Percentiles rank a stretch among this genome's conserved stretches.
Evolutionary conservation across 2,888 invertebrate genomes (phyloP).

Genomic region (Diplazon laetatorius): DNA sequence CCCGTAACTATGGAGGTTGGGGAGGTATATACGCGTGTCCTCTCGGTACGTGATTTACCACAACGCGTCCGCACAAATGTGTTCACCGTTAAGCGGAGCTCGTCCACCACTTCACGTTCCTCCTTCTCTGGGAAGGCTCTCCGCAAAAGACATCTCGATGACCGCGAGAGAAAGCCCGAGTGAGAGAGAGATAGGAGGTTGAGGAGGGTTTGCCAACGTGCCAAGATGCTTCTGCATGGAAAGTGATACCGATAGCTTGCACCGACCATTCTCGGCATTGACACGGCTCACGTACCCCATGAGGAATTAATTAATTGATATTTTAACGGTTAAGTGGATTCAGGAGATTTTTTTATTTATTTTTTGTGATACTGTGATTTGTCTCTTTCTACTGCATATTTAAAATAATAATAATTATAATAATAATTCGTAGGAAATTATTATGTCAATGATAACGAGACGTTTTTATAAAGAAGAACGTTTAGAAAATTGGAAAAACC

Average conservation of each 20-base stretch:
- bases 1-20: no score
- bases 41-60: constrained; percentile 59
- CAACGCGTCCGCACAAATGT: constrained; percentile 51
- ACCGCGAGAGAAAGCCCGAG: constrained; percentile 17
- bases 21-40: constrained; percentile 44
- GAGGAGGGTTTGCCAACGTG: constrained; percentile 49
- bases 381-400: no score
- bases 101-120: no score
- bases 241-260: constrained; percentile 57
- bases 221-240: constrained; percentile 39
- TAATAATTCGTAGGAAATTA: no score
- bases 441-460: no score
- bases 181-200: constrained; percentile 57
- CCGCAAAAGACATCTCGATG: not conserved
- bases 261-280: constrained; percentile 18
- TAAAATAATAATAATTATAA: no score
- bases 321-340: constrained; percentile 34
- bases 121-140: not conserved
- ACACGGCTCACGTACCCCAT: constrained; percentile 9
- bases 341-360: no score
- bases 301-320: constrained; percentile 42
- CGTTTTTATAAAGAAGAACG: no score
- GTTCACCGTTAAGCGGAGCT: constrained; percentile 56
- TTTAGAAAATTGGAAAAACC: no score
- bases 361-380: not conserved